Conservation (phyloP, 2,113 vertebrate species). For the Phylloscopus trochilus region DNA sequence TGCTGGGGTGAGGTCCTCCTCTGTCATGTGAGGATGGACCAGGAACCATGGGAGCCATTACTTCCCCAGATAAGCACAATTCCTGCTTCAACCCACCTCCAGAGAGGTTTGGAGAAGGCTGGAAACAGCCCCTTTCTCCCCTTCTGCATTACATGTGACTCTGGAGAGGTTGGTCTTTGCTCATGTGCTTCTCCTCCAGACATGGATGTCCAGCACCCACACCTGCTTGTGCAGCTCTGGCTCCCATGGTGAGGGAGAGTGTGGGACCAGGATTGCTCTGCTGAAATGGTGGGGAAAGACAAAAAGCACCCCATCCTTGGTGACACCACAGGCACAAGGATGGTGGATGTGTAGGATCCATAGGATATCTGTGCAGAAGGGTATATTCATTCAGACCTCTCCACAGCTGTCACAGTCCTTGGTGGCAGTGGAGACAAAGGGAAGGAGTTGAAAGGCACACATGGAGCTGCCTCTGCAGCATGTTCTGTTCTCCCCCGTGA, state of each 20-base stretch:
- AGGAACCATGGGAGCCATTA: neutral
- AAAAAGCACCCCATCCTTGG: neutral
- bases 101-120: neutral
- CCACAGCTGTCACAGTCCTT: neutral
- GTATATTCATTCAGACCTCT: neutral
- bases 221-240: rapidly evolving
- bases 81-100: neutral
- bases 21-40: neutral
- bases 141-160: neutral
- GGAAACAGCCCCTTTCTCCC: neutral
- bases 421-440: neutral
- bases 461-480: neutral
- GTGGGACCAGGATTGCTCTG: neutral
- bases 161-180: neutral
- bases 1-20: neutral
- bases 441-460: neutral
- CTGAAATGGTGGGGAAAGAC: neutral
- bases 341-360: neutral
- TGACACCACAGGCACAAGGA: rapidly evolving
- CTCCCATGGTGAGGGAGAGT: neutral
- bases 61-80: neutral
- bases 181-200: neutral
- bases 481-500: rapidly evolving
- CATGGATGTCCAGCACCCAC: neutral
- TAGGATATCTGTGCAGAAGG: neutral